phyloP scores from a whole-genome alignment of 2,797 vertebrate species.

The Lacerta agilis region DNA sequence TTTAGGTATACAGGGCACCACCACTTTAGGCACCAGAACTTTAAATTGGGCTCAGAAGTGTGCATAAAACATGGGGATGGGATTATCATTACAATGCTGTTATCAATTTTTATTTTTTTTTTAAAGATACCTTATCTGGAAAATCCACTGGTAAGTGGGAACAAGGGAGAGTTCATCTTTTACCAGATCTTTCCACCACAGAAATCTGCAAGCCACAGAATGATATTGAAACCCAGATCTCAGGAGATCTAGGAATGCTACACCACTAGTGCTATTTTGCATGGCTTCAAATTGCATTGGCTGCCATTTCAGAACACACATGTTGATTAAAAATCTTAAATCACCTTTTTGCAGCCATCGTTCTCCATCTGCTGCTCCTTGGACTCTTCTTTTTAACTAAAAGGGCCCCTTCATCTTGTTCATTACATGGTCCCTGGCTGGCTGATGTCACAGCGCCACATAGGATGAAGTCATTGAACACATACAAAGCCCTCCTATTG shows the following conservation, averaged over 20 bases:
- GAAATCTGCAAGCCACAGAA: neutral
- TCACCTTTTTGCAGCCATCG: neutral
- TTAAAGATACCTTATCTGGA: neutral
- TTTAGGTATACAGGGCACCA: too few species aligned
- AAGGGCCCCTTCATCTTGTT: neutral
- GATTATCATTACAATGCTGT: neutral
- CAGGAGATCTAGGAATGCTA: neutral
- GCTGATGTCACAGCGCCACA: neutral
- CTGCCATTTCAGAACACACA: neutral
- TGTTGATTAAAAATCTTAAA: neutral
- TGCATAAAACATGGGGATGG: too few species aligned
- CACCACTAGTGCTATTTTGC: neutral
- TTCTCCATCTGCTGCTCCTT: neutral
- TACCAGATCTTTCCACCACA: neutral
- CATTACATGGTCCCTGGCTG: neutral
- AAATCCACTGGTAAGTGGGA: neutral
- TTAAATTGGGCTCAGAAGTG: too few species aligned
- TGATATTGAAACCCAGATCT: neutral
- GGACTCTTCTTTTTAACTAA: neutral
- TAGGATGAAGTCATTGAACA: slow-evolving; percentile 18
- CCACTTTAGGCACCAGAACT: too few species aligned
- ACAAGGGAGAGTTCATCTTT: neutral
- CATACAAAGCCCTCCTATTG: neutral
- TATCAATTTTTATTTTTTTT: neutral
- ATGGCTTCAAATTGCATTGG: neutral